Base-by-base conservation (phyloP, 2,888 invertebrate genomes). In the Drosophila anomelani region DNA sequence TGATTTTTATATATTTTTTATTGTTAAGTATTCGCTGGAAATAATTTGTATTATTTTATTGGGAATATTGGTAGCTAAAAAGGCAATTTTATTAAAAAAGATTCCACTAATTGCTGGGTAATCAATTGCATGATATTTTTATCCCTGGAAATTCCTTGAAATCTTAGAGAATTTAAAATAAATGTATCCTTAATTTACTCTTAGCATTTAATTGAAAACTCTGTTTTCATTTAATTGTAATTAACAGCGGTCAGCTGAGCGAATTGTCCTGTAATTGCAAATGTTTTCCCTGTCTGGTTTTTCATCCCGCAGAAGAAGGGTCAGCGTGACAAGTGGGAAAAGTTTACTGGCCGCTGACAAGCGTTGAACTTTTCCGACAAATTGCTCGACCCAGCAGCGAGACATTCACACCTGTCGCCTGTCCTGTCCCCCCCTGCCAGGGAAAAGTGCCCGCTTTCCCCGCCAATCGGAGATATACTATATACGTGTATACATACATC, bases 381-480 rank as follows among this genome's bases (percentile, higher is more conserved):
- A 76, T 78, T 75, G 75, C 75, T 78, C 71, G 78, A 80, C 70
- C 69, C 57, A 7, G 41, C 69, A 57, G 69, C 58, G 86, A 34
- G 51, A 70, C 84, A 80, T 75, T 88, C 69, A 66, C 84, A 83
- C 73, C 79, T 83, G 86, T 67, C 80, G 38, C 61, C 23, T 10
- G 58, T 44, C 26, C 39, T 20, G 20, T n/a, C n/a, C n/a, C n/a
- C 17, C n/a, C 17, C 17, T n/a, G 13, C 23, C 20, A 12, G n/a
- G 17, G 12, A 57, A 41, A 41, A n/a, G 39, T 23, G 13, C 10
- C 12, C 43, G 41, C 13, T 51, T 17, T 38, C 53, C 53, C 34
- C 10, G 23, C 39, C 12, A 17, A 20, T 44, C 36, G 47, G 49
- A 46, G 34, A 39, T 38, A n/a, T 26, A 23, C 10, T 10, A 41